A percentile compares a stretch with the other conserved stretches of the same genome.
Evolutionary conservation across 2,888 invertebrate species (phyloP).

Genomic region (Trimorus sp.): DNA sequence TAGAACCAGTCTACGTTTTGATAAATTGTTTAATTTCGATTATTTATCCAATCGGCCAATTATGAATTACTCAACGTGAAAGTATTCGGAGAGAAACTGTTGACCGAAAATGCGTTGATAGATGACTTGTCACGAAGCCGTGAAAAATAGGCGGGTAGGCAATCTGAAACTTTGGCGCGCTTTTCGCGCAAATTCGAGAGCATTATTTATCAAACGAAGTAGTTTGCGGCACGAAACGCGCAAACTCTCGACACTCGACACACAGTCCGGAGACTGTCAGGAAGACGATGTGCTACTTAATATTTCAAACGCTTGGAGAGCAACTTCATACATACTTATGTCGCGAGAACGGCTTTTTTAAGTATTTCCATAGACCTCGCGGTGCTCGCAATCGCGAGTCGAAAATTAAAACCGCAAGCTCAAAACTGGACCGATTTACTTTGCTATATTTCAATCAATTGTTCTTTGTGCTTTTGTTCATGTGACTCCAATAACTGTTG

Average conservation of each 20-base stretch:
- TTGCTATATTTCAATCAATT: too few relatives aligned
- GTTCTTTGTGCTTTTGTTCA: too few relatives aligned
- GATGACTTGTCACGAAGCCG: constrained; percentile 44
- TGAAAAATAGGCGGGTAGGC: constrained; percentile 56
- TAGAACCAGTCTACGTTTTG: too few relatives aligned
- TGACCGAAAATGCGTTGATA: constrained; percentile 27
- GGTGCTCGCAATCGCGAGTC: constrained; percentile 25
- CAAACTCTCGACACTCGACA: constrained; percentile 63
- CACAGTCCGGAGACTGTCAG: constrained; percentile 58
- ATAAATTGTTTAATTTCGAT: too few relatives aligned
- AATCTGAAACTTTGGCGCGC: constrained; percentile 60
- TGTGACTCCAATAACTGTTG: too few relatives aligned
- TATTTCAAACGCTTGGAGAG: constrained; percentile 63
- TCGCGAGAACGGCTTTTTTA: constrained; percentile 43
- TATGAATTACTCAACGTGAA: too few relatives aligned
- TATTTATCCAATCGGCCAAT: too few relatives aligned
- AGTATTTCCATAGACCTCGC: constrained; percentile 43
- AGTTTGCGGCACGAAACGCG: constrained; percentile 65
- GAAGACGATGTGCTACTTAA: constrained; percentile 63
- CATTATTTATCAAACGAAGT: constrained; percentile 78
- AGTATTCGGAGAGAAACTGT: too few relatives aligned
- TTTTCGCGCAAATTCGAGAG: constrained; percentile 72
- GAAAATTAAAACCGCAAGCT: constrained; percentile 40
- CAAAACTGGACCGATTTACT: neutral
- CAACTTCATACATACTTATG: constrained; percentile 66